Evolutionary conservation across 2,797 vertebrate species (phyloP).

Genomic region (Scleropages formosus): DNA sequence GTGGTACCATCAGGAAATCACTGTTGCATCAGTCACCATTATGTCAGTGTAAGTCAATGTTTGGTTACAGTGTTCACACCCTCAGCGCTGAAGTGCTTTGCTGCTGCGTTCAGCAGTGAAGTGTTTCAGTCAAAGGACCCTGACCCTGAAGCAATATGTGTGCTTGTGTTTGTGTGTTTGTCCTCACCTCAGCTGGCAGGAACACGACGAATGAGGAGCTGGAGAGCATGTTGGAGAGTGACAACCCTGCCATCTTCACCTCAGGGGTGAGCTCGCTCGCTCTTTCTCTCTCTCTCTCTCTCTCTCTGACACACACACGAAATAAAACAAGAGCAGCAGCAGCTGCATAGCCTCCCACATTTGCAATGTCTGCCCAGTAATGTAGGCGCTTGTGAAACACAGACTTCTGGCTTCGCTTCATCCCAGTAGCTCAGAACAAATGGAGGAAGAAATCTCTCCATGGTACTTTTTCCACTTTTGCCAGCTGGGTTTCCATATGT

Average conservation of each 20-base stretch:
- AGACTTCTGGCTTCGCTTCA: neutral
- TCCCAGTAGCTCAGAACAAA: neutral
- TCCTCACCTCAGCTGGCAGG: constrained; percentile 77
- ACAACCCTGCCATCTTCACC: constrained; percentile 93
- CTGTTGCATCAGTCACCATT: neutral
- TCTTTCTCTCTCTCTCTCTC: neutral
- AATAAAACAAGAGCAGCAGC: neutral
- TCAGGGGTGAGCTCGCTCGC: constrained; percentile 78
- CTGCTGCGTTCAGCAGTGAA: neutral
- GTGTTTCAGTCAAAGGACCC: neutral
- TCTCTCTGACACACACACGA: neutral
- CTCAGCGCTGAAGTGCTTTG: neutral
- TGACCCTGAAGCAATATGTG: neutral
- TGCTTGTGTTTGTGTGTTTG: constrained; percentile 26
- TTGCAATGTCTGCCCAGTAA: neutral
- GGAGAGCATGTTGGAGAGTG: constrained; percentile 94
- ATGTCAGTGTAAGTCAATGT: neutral
- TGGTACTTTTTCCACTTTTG: constrained; percentile 8
- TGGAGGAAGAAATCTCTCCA: neutral
- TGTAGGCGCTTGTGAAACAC: neutral
- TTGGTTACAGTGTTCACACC: neutral
- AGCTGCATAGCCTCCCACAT: neutral
- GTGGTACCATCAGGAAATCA: neutral
- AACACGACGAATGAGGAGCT: constrained; percentile 94
- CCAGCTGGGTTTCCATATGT: neutral